Evolutionary conservation across 1,140 invertebrate species (phyloP).

Genomic region (Dendrolimus kikuchii): DNA sequence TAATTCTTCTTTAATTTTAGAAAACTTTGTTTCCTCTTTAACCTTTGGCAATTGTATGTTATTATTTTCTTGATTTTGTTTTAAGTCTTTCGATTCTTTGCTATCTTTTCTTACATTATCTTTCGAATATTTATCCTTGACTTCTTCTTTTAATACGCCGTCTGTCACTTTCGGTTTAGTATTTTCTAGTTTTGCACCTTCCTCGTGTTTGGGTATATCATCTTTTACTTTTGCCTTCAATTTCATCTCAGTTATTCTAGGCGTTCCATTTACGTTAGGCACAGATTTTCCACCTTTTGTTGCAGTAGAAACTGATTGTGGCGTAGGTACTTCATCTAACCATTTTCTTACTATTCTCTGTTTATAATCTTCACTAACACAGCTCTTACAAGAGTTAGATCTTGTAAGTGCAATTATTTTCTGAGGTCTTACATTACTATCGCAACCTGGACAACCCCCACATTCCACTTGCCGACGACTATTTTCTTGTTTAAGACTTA

Average conservation of each 20-base stretch:
- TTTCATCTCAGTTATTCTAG: conserved; percentile 51
- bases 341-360: conserved; percentile 75
- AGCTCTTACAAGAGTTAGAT: conserved; percentile 70
- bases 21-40: neutral
- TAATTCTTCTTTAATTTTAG: neutral
- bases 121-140: conserved; percentile 2
- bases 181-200: conserved; percentile 26
- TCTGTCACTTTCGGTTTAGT: conserved; percentile 7
- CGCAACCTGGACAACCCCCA: conserved; percentile 79
- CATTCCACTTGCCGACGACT: conserved; percentile 70
- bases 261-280: conserved; percentile 61
- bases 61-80: neutral
- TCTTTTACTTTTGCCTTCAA: conserved; percentile 39
- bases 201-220: conserved; percentile 22
- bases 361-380: conserved; percentile 72
- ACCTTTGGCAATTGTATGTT: neutral
- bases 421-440: conserved; percentile 48
- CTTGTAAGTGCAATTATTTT: conserved; percentile 36
- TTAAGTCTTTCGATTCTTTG: conserved; percentile 2
- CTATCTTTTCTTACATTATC: conserved; percentile 6
- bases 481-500: conserved; percentile 73
- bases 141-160: neutral
- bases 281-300: conserved; percentile 47
- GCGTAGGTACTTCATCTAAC: conserved; percentile 81
- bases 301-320: conserved; percentile 10